Evolutionary conservation across 2,888 invertebrate species (phyloP), one percentile per base, ranked within the genome.

Genomic region (Cremastinae sp.): DNA sequence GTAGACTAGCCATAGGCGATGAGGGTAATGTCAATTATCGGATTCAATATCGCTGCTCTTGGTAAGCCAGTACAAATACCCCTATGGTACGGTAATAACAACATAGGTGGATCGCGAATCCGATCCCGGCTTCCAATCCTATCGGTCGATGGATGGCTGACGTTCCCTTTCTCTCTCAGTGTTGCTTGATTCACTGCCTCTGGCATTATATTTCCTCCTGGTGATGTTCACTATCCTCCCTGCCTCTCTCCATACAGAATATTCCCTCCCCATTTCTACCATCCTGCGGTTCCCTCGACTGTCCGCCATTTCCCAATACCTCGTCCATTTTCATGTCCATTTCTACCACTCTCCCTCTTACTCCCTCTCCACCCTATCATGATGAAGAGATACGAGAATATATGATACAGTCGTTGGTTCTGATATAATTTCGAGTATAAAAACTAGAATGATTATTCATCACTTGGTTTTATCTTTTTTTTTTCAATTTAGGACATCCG

Each of bases 41-140:
- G 88, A 88, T 88, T 88, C 87, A 88, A 88, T 88, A 88, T 88
- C 87, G 85, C 85, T 86, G 87, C 87, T 85, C 86, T 86, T 81
- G 87, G 88, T 88, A 88, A 88, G 88, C 88, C 88, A 88, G 86
- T 87, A 88, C 88, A 88, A 88, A 88, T 88, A 88, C 88, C 87
- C 87, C 87, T 87, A 88, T 87, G 87, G 86, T 85, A 84, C 83
- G 83, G 86, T 84, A 86, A 85, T 87, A 88, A 88, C 88, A 88
- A 88, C 87, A 87, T 86, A 85, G 88, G 83, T 85, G 83, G 80
- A 87, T 79, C 81, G 83, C 82, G 87, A 87, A 87, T 88, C 83
- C 85, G 85, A 87, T 87, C 83, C 82, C 78, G 80, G 83, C 82
- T n/a, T 83, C 76, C 78, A 78, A 85, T 85, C 83, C 83, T 82